Conservation (phyloP, 2,888 invertebrate species). For the Lasioglossum vierecki region DNA sequence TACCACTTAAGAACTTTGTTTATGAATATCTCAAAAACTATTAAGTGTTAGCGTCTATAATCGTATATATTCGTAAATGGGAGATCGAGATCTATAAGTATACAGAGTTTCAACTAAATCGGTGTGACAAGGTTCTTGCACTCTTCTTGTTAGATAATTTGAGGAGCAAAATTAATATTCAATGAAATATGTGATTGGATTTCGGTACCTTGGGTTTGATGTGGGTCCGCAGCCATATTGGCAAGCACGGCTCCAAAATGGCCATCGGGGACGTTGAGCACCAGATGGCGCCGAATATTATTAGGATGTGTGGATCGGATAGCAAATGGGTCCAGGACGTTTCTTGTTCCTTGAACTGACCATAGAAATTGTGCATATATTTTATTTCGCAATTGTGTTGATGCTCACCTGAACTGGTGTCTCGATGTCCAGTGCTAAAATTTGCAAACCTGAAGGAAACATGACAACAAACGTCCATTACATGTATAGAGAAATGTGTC, state of each 20-base stretch:
- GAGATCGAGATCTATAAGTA: too few species aligned
- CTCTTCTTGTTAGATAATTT: too few species aligned
- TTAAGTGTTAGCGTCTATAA: too few species aligned
- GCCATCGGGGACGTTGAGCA: conserved; percentile 93
- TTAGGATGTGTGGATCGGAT: conserved; percentile 87
- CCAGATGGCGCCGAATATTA: conserved; percentile 89
- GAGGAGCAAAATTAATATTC: too few species aligned
- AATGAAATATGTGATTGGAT: too few species aligned
- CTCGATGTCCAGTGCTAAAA: conserved; percentile 79
- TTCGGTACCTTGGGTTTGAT: conserved; percentile 86
- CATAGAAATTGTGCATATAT: background rate
- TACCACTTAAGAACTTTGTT: too few species aligned
- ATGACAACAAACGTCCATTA: background rate
- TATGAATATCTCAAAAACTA: too few species aligned
- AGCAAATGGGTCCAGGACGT: conserved; percentile 86
- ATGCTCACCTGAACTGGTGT: conserved; percentile 68
- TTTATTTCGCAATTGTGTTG: background rate
- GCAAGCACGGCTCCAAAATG: conserved; percentile 92
- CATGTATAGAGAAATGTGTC: too few species aligned
- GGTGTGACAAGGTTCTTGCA: too few species aligned
- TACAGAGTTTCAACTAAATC: too few species aligned
- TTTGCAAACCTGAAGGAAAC: conserved; percentile 72
- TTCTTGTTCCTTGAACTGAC: conserved; percentile 38
- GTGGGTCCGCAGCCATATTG: conserved; percentile 91
- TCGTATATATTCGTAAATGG: too few species aligned